These are phyloP conservation scores for Ephialtes manifestator DNA, from an alignment of 2,888 invertebrate genomes.

Conservation along the genomic window DNA sequence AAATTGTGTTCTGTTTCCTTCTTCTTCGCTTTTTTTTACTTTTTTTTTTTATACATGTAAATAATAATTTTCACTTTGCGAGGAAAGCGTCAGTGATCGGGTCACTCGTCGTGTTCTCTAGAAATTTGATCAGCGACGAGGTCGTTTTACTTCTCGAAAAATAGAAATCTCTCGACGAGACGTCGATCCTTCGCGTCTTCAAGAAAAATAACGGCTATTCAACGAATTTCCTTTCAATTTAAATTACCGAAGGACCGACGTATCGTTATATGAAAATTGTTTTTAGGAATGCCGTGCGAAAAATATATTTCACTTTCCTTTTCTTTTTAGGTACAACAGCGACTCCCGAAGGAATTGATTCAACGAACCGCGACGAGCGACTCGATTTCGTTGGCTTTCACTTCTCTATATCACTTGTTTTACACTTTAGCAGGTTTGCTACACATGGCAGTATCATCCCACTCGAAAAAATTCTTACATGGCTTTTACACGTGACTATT, in stretches of 20 bases:
- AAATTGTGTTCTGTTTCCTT: constrained; percentile 83
- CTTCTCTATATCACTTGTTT: constrained; percentile 77
- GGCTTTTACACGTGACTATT: constrained; percentile 80
- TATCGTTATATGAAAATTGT: constrained; percentile 2
- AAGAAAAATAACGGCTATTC: constrained; percentile 42
- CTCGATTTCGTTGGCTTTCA: constrained; percentile 73
- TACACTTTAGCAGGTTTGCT: constrained; percentile 79
- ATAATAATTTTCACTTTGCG: constrained; percentile 74
- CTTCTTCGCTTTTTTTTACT: constrained; percentile 56
- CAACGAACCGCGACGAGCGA: constrained; percentile 70
- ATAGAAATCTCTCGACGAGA: constrained; percentile 63
- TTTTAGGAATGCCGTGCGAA: constrained; percentile 52
- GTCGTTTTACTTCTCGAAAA: constrained; percentile 64
- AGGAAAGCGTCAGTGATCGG: constrained; percentile 43
- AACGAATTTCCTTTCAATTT: constrained; percentile 21
- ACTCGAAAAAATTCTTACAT: constrained; percentile 78
- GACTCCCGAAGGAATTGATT: constrained; percentile 17
- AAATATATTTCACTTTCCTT: constrained; percentile 47
- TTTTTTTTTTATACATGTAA: constrained; percentile 77
- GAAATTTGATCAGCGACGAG: constrained; percentile 35
- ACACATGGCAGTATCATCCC: constrained; percentile 84
- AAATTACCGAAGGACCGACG: constrained; percentile 23
- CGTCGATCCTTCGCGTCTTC: constrained; percentile 9
- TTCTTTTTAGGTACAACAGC: constrained; percentile 30
- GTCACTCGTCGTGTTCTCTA: constrained; percentile 42